Conservation (phyloP, 2,113 vertebrate species). For the Machaerirhynchus nigripectus region DNA sequence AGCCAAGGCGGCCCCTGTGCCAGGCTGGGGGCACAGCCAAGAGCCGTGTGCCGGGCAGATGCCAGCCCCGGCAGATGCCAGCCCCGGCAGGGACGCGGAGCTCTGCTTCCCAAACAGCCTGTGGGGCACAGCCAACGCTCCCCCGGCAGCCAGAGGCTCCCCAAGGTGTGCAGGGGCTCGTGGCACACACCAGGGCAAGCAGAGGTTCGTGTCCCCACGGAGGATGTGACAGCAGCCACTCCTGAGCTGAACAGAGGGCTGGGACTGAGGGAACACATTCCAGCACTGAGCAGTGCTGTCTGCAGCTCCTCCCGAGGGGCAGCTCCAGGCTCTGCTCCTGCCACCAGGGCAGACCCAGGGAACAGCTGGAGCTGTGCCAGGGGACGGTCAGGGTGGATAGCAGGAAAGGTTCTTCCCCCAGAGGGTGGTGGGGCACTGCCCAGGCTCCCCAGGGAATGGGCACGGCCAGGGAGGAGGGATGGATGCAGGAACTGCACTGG, state of each 20-base stretch:
- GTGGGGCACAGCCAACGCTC: background rate
- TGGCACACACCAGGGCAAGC: background rate
- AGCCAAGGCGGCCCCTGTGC: background rate
- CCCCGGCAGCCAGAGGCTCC: background rate
- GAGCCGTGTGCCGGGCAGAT: background rate
- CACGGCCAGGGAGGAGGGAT: background rate
- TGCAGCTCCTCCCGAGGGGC: background rate
- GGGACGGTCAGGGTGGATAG: background rate
- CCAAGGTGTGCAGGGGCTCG: background rate
- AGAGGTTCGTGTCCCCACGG: rapidly evolving
- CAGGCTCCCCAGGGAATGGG: background rate
- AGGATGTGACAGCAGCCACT: background rate
- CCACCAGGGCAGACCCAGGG: background rate
- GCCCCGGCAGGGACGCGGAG: background rate
- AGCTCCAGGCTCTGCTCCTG: background rate
- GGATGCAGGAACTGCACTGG: background rate
- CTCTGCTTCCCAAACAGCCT: background rate
- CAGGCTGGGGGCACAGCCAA: constrained; percentile 6
- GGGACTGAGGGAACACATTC: background rate
- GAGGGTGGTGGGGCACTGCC: background rate
- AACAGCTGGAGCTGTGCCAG: background rate
- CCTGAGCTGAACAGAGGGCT: background rate
- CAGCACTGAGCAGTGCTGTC: background rate
- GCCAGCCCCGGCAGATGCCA: background rate
- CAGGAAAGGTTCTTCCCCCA: background rate